Evolutionary conservation across 2,113 vertebrate species (phyloP), one percentile per base, ranked within the genome.

Genomic region (Physeter macrocephalus): DNA sequence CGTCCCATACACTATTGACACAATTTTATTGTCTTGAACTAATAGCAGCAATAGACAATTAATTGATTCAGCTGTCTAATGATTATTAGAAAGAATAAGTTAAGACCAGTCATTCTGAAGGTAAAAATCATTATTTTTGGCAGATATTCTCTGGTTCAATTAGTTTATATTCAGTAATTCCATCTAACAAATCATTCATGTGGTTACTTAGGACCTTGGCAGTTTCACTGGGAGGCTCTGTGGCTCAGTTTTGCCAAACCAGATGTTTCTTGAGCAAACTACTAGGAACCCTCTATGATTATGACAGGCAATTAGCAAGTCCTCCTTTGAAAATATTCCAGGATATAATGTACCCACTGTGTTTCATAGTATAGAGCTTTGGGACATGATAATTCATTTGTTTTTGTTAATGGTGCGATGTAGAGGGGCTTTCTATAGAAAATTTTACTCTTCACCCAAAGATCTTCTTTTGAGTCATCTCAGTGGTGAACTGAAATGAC

Each of bases 71-170:
- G 59, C 69, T 83, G 23, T 82, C 84, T 75, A 80, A 66, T 85
- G 57, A 54, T 59, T 78, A 6, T 86, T 78, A 69, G 34, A 61
- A 95, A 96, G 23, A 78, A 87, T 69, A 72, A 34, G 29, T 93
- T 39, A 88, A 86, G 67, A 64, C 66, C 89, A 95, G 52, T 93
- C 96, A 93, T 87, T 92, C 41, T 78, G 31, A 96, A 94, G 71
- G n/a, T 69, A 94, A 94, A 94, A 95, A 74, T 86, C 59, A 95
- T 74, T 96, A 39, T 62, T 87, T 93, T 78, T 75, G 86, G 83
- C 94, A 93, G 85, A 29, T 93, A 74, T 67, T 88, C n/a, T 41
- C 39, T 85, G 41, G 82, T 64, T 88, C 66, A 91, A 88, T 88
- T 88, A 36, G 52, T 62, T 90, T 94, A 88, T 64, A 80, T 72